Percentiles rank a stretch among this genome's conserved stretches.
phyloP scores from a whole-genome alignment of 2,113 vertebrate species.

The Brachyhypopomus occidentalis region DNA sequence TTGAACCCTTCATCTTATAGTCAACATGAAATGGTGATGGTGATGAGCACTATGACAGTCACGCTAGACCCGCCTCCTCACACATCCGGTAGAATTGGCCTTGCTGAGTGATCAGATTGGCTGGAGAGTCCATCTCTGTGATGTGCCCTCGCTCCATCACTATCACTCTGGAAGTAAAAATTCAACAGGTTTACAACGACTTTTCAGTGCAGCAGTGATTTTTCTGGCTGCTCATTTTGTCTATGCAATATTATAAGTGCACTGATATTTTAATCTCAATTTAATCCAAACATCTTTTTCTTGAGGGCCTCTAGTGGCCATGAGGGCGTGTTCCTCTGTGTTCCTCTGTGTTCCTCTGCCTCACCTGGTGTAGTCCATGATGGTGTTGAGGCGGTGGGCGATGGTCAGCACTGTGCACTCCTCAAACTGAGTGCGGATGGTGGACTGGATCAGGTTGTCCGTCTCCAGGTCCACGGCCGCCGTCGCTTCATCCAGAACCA shows the following conservation, averaged over 20 bases:
- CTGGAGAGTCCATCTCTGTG: constrained; percentile 79
- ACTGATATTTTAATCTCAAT: no score
- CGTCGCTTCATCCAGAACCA: constrained; percentile 94
- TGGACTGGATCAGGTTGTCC: constrained; percentile 92
- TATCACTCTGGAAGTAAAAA: constrained; percentile 74
- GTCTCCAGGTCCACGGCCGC: constrained; percentile 95
- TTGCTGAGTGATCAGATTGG: constrained; percentile 72
- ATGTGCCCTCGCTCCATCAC: constrained; percentile 83
- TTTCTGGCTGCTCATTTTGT: no score
- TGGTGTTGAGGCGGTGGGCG: constrained; percentile 80
- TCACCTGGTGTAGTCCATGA: constrained; percentile 84
- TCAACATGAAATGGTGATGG: not conserved
- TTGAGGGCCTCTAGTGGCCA: no score
- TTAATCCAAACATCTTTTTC: no score
- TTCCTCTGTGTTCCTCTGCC: not conserved
- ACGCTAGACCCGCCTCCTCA: constrained; percentile 78
- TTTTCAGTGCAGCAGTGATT: not conserved
- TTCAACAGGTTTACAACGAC: not conserved
- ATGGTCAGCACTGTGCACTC: constrained; percentile 83
- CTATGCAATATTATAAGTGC: no score
- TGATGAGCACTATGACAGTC: constrained; percentile 46
- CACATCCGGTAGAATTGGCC: constrained; percentile 84
- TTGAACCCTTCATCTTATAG: not conserved
- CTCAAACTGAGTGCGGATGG: constrained; percentile 86
- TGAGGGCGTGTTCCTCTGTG: constrained; percentile 17